A percentile compares a stretch with the other conserved stretches of the same genome.
These are phyloP conservation scores for Apogon talboti DNA, from an alignment of 2,797 vertebrate species.

Conservation along the genomic window DNA sequence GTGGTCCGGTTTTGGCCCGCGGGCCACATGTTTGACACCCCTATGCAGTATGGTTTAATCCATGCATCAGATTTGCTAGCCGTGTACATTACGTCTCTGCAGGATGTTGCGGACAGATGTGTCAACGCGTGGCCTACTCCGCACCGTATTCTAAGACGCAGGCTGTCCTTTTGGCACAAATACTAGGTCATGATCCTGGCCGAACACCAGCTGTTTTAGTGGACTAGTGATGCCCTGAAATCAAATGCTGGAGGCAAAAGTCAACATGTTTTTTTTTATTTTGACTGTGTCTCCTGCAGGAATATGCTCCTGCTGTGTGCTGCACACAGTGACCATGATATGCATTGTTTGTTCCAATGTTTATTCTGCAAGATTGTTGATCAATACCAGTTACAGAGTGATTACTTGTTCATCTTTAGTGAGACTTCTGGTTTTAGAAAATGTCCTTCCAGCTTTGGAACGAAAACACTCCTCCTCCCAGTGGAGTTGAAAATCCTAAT, in stretches of 20 bases:
- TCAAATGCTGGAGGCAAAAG: slow-evolving; percentile 18
- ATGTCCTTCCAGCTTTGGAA: slow-evolving; percentile 16
- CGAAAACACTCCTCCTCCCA: slow-evolving; percentile 1
- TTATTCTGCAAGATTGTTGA: slow-evolving; percentile 14
- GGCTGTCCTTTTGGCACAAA: slow-evolving; percentile 11
- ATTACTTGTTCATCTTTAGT: slow-evolving; percentile 27
- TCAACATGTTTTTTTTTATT: slow-evolving; percentile 14
- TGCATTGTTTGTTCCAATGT: slow-evolving; percentile 10
- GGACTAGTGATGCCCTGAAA: slow-evolving; percentile 7
- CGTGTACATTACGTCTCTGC: not conserved
- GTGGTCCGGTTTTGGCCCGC: too few species aligned
- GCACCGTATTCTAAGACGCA: slow-evolving; percentile 31
- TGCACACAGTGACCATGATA: slow-evolving; percentile 17
- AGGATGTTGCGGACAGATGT: not conserved
- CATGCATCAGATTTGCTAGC: not conserved
- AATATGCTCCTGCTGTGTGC: slow-evolving; percentile 8
- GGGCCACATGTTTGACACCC: too few species aligned
- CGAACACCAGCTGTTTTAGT: slow-evolving; percentile 12
- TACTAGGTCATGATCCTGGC: not conserved
- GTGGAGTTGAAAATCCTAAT: slow-evolving; percentile 6
- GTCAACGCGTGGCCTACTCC: slow-evolving; percentile 31
- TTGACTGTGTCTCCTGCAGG: slow-evolving; percentile 8
- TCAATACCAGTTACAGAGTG: slow-evolving; percentile 23
- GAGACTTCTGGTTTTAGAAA: slow-evolving; percentile 26
- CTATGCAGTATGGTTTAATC: not conserved